Percentiles rank a stretch among this genome's conserved stretches.
phyloP scores from a whole-genome alignment of 2,113 vertebrate species.

The Oenanthe melanoleuca region DNA sequence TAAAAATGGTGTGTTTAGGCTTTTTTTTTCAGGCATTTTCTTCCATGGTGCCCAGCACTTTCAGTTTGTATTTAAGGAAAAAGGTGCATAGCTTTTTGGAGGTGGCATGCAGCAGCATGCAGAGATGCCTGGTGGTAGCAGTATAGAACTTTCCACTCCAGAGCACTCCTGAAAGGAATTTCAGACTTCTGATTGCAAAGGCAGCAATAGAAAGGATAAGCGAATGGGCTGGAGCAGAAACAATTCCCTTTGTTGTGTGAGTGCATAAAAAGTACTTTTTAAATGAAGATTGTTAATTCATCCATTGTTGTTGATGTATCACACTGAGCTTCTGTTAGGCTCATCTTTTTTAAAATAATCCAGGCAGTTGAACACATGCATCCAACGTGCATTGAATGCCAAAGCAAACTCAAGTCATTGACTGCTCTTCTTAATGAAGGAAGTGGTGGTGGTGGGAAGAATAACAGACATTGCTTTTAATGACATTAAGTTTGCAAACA shows the following conservation, averaged over 20 bases:
- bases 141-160: not conserved
- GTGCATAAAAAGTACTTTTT: not conserved
- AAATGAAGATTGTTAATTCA: not conserved
- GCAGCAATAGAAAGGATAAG: not conserved
- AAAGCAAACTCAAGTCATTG: not conserved
- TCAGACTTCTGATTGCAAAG: not conserved
- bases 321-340: not conserved
- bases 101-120: not conserved
- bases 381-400: not conserved
- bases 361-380: not conserved
- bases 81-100: not conserved
- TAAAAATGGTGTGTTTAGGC: not conserved
- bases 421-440: not conserved
- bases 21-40: not conserved
- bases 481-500: not conserved
- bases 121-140: not conserved
- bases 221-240: not conserved
- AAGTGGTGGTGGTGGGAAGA: not conserved
- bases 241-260: not conserved
- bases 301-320: not conserved
- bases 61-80: not conserved
- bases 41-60: not conserved
- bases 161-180: not conserved
- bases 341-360: not conserved
- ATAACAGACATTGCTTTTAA: not conserved